Percentiles rank a stretch among this genome's conserved stretches.
Conservation (phyloP, 2,888 invertebrate genomes). For the Sarcophaga subvicina region DNA sequence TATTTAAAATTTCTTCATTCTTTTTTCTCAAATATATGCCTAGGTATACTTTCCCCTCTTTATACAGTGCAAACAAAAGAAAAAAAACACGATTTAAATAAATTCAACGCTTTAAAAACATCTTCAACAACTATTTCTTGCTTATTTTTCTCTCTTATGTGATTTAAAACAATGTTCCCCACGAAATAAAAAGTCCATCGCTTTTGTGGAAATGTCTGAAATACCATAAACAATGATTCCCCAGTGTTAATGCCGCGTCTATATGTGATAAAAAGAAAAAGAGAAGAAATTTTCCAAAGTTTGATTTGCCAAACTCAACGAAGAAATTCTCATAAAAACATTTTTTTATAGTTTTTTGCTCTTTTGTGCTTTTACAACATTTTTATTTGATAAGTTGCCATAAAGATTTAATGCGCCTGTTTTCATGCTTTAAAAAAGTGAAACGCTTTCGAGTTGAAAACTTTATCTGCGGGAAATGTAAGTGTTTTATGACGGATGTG, state of each 20-base stretch:
- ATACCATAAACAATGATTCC: neutral
- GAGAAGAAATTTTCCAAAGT: neutral
- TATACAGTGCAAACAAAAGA: neutral
- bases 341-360: slow-evolving; percentile 28
- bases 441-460: no score
- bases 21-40: no score
- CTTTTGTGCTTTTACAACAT: slow-evolving; percentile 7
- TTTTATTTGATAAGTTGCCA: slow-evolving; percentile 3
- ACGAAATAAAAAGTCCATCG: neutral
- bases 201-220: neutral
- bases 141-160: neutral
- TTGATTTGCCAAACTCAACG: neutral
- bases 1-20: no score
- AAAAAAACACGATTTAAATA: slow-evolving; percentile 18
- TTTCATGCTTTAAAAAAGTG: no score
- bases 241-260: no score
- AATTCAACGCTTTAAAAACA: slow-evolving; percentile 20
- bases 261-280: no score
- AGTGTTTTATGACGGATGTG: no score
- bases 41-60: neutral
- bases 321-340: slow-evolving; percentile 17
- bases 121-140: neutral
- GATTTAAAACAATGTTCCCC: neutral
- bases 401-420: no score
- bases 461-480: no score